A percentile compares a stretch with the other conserved stretches of the same genome.
These are phyloP conservation scores for Troides aeacus DNA, from an alignment of 2,888 invertebrate species.

Conservation along the genomic window DNA sequence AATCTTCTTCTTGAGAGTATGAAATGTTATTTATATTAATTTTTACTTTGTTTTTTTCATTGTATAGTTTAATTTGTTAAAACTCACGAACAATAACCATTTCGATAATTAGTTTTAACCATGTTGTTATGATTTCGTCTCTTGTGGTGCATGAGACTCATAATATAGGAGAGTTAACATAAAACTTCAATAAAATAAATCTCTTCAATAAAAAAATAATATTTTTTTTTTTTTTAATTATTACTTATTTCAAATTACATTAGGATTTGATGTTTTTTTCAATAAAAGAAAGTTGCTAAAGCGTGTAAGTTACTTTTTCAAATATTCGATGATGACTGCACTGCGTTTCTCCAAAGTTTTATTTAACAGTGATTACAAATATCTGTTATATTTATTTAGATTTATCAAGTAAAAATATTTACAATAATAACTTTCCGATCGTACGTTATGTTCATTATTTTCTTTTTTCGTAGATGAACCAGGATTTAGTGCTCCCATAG, in stretches of 20 bases:
- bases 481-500: conserved; percentile 89
- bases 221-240: too few relatives aligned
- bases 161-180: conserved; percentile 3
- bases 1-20: too few relatives aligned
- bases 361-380: not conserved
- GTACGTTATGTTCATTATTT: not conserved
- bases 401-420: not conserved
- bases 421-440: not conserved
- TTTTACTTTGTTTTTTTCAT: conserved; percentile 29
- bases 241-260: not conserved
- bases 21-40: not conserved
- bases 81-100: conserved; percentile 38
- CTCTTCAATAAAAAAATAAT: not conserved
- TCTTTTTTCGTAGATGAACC: conserved; percentile 82
- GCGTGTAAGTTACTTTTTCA: not conserved
- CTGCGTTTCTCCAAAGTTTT: not conserved
- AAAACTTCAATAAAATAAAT: conserved; percentile 11
- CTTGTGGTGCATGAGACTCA: conserved; percentile 5
- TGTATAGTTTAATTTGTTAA: conserved; percentile 46
- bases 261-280: not conserved
- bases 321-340: not conserved
- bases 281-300: too few relatives aligned
- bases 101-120: conserved; percentile 20
- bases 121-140: conserved; percentile 10
- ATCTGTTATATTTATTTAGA: not conserved